Evolutionary conservation across 2,797 vertebrate genomes (phyloP).

Genomic region (Fistularia commersonii): DNA sequence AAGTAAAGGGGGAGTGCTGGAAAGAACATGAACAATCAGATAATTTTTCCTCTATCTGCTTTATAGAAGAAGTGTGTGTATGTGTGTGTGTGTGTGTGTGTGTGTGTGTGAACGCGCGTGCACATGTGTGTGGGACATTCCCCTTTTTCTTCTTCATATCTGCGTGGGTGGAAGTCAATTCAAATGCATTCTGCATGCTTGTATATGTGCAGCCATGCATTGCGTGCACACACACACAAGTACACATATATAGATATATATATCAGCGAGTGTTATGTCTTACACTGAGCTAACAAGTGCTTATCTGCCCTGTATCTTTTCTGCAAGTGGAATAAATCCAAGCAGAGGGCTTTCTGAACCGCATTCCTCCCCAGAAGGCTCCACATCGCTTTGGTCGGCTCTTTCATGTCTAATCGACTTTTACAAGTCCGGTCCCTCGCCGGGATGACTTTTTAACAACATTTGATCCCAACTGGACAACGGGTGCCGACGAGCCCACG

Average conservation of each 20-base stretch:
- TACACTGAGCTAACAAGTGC: neutral
- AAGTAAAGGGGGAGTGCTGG: conserved; percentile 7
- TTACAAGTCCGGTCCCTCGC: conserved; percentile 49
- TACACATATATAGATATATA: neutral
- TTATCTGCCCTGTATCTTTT: conserved; percentile 17
- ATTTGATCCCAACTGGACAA: conserved; percentile 43
- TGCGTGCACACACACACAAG: conserved; percentile 4
- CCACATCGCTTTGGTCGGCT: conserved; percentile 38
- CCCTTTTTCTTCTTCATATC: neutral
- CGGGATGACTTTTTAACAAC: conserved; percentile 41
- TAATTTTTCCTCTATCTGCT: conserved; percentile 19
- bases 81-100: conserved; percentile 1
- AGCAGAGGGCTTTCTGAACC: conserved; percentile 34
- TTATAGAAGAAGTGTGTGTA: conserved; percentile 5
- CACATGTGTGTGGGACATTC: conserved; percentile 4
- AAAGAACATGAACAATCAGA: conserved; percentile 29
- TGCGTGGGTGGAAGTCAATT: neutral
- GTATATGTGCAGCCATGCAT: conserved; percentile 1
- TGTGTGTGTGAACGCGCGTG: conserved; percentile 10
- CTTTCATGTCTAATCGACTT: conserved; percentile 68
- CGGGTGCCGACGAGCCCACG: conserved; percentile 19
- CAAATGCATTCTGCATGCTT: too few species aligned
- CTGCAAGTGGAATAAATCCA: conserved; percentile 47
- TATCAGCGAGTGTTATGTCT: neutral
- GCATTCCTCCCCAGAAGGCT: conserved; percentile 41